Percentiles rank a stretch among this genome's conserved stretches.
Conservation (phyloP, 2,888 invertebrate genomes). For the Amphipoea oculea region DNA sequence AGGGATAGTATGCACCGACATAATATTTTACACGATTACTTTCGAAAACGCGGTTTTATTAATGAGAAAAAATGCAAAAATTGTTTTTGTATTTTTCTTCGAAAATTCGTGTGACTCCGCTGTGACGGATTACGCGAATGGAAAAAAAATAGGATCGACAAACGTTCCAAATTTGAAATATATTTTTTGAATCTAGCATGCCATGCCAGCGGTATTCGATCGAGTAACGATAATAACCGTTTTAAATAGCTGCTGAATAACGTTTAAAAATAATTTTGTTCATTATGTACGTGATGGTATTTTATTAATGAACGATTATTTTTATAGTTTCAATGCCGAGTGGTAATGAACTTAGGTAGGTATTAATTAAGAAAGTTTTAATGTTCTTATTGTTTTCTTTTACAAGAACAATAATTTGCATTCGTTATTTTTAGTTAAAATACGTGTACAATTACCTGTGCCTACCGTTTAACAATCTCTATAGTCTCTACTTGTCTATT, state of each 20-base stretch:
- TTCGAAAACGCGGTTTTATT: conserved; percentile 53
- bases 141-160: conserved; percentile 79
- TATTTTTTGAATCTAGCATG: conserved; percentile 73
- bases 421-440: neutral
- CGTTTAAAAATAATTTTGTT: conserved; percentile 45
- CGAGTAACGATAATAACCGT: conserved; percentile 46
- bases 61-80: conserved; percentile 51
- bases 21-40: conserved; percentile 75
- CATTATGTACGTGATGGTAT: conserved; percentile 42
- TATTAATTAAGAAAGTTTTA: neutral
- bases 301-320: conserved; percentile 37
- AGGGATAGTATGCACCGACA: conserved; percentile 89
- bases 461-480: neutral
- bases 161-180: conserved; percentile 81
- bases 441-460: no score
- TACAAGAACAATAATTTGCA: neutral
- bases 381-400: neutral
- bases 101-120: conserved; percentile 76
- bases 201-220: conserved; percentile 66
- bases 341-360: neutral
- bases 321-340: conserved; percentile 6
- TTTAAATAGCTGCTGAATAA: conserved; percentile 49
- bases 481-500: neutral
- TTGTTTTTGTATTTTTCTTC: conserved; percentile 58
- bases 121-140: conserved; percentile 77